Percentiles rank a stretch among this genome's conserved stretches.
Evolutionary conservation across 2,797 vertebrate genomes (phyloP).

Genomic region (Myioborus melanocephalus): DNA sequence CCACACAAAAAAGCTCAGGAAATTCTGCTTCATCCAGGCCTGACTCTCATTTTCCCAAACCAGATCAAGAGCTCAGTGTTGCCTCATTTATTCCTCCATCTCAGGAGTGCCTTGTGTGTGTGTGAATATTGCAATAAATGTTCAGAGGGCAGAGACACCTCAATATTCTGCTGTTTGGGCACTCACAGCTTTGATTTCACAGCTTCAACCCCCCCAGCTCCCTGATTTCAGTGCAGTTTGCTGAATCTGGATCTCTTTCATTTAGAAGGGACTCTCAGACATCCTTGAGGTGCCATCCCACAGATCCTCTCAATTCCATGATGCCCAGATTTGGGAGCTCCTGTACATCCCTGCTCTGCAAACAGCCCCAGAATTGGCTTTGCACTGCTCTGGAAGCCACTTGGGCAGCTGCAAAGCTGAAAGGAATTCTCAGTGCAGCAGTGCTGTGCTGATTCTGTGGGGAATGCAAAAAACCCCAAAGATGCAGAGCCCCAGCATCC

Average conservation of each 20-base stretch:
- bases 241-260: neutral
- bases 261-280: neutral
- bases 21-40: neutral
- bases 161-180: neutral
- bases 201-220: neutral
- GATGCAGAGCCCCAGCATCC: neutral
- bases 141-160: neutral
- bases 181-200: neutral
- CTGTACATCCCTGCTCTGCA: neutral
- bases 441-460: neutral
- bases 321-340: neutral
- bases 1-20: neutral
- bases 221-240: neutral
- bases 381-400: neutral
- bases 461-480: neutral
- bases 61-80: neutral
- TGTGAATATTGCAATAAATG: neutral
- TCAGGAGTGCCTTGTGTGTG: neutral
- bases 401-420: neutral
- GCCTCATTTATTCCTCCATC: neutral
- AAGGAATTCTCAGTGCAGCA: neutral
- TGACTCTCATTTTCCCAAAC: neutral
- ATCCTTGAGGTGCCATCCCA: neutral
- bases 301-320: neutral
- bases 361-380: neutral